A percentile compares a stretch with the other conserved stretches of the same genome.
These are phyloP conservation scores for Drymonia ruficornis DNA, from an alignment of 2,888 invertebrate genomes.

Conservation along the genomic window DNA sequence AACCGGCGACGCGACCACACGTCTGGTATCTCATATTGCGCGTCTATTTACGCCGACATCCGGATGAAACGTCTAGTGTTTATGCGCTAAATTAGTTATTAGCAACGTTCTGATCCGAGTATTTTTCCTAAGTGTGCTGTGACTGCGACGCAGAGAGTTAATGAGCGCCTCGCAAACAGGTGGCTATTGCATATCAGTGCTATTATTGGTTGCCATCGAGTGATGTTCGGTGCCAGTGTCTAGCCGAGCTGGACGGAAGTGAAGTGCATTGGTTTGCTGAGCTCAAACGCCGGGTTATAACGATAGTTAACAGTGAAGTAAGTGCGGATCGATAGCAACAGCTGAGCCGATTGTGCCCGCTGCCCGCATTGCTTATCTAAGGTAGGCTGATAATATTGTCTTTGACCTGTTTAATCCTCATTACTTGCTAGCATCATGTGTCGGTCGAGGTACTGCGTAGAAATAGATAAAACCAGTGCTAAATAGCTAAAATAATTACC, in stretches of 20 bases:
- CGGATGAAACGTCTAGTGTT: conserved; percentile 42
- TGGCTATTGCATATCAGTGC: conserved; percentile 64
- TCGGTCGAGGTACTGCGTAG: conserved; percentile 1
- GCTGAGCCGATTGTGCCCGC: conserved; percentile 65
- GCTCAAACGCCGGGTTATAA: conserved; percentile 28
- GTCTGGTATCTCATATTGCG: conserved; percentile 29
- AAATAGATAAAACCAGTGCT: background rate
- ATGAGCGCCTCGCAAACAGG: conserved; percentile 60
- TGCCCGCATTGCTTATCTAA: conserved; percentile 61
- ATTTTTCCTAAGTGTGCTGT: conserved; percentile 26
- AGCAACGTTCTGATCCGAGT: conserved; percentile 25
- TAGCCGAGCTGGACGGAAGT: conserved; percentile 54
- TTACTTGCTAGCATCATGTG: conserved; percentile 18
- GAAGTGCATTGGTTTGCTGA: conserved; percentile 59
- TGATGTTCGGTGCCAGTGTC: conserved; percentile 60
- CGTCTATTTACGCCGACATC: conserved; percentile 46
- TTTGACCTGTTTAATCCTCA: conserved; percentile 47
- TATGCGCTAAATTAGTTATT: conserved; percentile 35
- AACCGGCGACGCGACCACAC: conserved; percentile 47
- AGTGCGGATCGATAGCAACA: conserved; percentile 71
- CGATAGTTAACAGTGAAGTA: conserved; percentile 46
- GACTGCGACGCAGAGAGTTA: conserved; percentile 32
- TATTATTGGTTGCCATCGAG: conserved; percentile 63
- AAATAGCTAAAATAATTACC: background rate
- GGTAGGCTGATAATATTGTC: conserved; percentile 56